These are phyloP conservation scores for Mylabris sibirica DNA, from an alignment of 2,888 invertebrate species.

Conservation along the genomic window DNA sequence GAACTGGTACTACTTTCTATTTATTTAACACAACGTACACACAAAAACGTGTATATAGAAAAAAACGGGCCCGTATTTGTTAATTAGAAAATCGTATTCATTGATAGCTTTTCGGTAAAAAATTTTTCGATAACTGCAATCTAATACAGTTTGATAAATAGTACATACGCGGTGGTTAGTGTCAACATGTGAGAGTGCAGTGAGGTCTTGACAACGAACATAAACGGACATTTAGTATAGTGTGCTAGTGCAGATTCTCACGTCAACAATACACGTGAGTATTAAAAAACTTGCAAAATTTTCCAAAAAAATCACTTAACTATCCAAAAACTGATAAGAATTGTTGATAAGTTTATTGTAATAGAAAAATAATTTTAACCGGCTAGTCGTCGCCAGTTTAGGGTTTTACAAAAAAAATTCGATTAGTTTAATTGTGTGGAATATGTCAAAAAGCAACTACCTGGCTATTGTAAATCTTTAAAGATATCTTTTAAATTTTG, in stretches of 20 bases:
- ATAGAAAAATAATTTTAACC: neutral
- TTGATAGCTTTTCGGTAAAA: slow-evolving; percentile 6
- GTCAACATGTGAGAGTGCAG: slow-evolving; percentile 34
- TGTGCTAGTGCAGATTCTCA: slow-evolving; percentile 25
- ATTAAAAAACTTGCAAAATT: neutral
- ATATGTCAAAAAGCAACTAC: slow-evolving; percentile 2
- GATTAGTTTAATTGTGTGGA: neutral
- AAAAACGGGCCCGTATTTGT: slow-evolving; percentile 14
- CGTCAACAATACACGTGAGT: slow-evolving; percentile 12
- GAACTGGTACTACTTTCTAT: neutral
- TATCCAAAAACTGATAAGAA: neutral
- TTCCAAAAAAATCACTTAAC: neutral
- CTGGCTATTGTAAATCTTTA: neutral
- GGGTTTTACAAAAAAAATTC: neutral
- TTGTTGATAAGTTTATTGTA: neutral
- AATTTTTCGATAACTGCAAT: slow-evolving; percentile 2
- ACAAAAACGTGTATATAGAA: neutral
- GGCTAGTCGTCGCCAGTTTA: slow-evolving; percentile 7
- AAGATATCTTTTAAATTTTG: neutral
- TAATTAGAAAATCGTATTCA: neutral
- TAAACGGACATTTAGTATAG: slow-evolving; percentile 25
- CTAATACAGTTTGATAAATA: neutral
- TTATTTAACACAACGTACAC: neutral
- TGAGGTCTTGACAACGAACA: slow-evolving; percentile 27
- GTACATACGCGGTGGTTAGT: slow-evolving; percentile 14